Percentiles rank a stretch among this genome's conserved stretches.
Conservation (phyloP, 1,140 invertebrate species). For the Heliconius himera region DNA sequence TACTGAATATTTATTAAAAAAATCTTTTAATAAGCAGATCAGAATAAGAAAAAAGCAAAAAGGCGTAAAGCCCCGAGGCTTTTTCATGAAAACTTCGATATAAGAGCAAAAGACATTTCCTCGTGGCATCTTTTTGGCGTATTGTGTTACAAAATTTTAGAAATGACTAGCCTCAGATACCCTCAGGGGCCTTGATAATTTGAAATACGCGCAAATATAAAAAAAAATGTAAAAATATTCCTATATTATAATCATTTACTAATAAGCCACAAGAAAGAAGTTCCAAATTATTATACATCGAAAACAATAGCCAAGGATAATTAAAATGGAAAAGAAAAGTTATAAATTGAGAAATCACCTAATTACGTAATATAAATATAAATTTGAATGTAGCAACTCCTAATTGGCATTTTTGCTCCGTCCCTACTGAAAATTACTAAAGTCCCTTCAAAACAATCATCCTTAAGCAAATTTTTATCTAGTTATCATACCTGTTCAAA, state of each 20-base stretch:
- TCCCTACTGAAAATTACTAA: constrained; percentile 43
- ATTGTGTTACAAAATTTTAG: neutral
- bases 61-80: neutral
- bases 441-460: constrained; percentile 56
- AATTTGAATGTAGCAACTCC: constrained; percentile 52
- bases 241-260: no score
- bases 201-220: neutral
- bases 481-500: constrained; percentile 69
- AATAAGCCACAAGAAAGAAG: neutral
- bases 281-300: neutral
- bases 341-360: constrained; percentile 8
- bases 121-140: neutral
- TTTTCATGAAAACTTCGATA: neutral
- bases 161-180: neutral
- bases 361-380: constrained; percentile 30
- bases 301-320: neutral
- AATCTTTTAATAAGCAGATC: no score
- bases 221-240: neutral
- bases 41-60: neutral
- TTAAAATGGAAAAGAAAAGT: neutral
- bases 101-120: constrained; percentile 14
- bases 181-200: neutral
- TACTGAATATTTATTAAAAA: no score
- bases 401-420: constrained; percentile 64
- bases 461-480: constrained; percentile 66